Evolutionary conservation across 2,888 invertebrate species (phyloP), one percentile per base, ranked within the genome.

Genomic region (Drosophila differens): DNA sequence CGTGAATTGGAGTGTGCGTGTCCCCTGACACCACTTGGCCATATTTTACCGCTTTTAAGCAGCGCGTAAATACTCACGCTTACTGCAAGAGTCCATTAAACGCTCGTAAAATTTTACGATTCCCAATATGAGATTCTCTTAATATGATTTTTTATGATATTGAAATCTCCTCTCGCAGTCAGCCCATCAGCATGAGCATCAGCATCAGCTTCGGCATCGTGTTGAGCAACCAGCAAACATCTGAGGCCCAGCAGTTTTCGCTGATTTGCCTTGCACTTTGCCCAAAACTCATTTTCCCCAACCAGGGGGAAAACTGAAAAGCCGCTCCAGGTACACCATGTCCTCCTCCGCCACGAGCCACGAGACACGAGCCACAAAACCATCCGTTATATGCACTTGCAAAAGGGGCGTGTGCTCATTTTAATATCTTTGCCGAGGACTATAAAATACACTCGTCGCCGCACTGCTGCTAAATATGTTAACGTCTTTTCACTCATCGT

Each of bases 31-130:
- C 68, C 87, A 83, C 82, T 86, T 83, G 80, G 85, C 78, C 84
- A 87, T 85, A 89, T 82, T 87, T 89, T 85, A 89, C 80, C 80
- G 84, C 85, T 89, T 85, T 89, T 87, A 90, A 86, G 85, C 90
- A 85, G 82, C 86, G 89, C 87, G 89, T 88, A 89, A 89, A 90
- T 89, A 89, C 89, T 87, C 87, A 82, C 86, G 89, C 84, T 86
- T 89, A 91, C 86, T 86, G 91, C 91, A 91, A 92, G 91, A 91
- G 85, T 91, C 93, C 92, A 93, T 93, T 93, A 93, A 93, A 93
- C 91, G 85, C 81, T 92, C 93, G 91, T 93, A 93, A 93, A 92
- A 90, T 83, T 87, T 93, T 92, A 93, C 91, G 93, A 92, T 91
- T 89, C 89, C 84, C 82, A 82, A 90, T 85, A 92, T 92, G 91